Evolutionary conservation across 2,888 invertebrate species (phyloP).

Genomic region (Cecidostiba fungosa): DNA sequence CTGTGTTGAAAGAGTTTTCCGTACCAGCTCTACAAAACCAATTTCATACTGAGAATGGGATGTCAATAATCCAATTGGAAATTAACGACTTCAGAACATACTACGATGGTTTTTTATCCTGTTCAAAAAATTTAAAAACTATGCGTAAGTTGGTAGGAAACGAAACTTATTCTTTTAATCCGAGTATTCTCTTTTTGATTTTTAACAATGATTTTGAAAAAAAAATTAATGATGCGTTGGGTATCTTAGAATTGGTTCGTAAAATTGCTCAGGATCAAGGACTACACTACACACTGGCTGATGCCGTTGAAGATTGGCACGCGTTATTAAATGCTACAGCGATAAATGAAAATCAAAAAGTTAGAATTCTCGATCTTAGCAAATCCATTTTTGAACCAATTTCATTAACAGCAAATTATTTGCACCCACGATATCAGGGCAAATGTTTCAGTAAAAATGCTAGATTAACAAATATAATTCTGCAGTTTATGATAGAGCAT

Average conservation of each 20-base stretch:
- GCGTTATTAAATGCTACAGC: neutral
- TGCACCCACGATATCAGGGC: neutral
- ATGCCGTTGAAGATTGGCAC: slow-evolving; percentile 13
- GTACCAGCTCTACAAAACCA: neutral
- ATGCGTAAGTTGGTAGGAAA: slow-evolving; percentile 4
- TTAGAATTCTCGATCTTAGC: too few relatives aligned
- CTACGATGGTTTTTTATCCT: slow-evolving; percentile 16
- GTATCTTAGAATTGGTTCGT: neutral
- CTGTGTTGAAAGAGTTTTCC: neutral
- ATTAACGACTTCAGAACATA: neutral
- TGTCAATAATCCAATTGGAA: neutral
- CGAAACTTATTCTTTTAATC: slow-evolving; percentile 1
- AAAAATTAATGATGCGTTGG: neutral
- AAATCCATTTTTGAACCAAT: too few relatives aligned
- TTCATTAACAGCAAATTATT: too few relatives aligned
- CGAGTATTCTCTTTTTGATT: neutral
- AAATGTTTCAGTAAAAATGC: neutral
- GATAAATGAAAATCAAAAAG: neutral
- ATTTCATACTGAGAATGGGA: slow-evolving; percentile 1
- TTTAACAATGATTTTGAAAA: slow-evolving; percentile 14
- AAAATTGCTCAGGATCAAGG: too few relatives aligned
- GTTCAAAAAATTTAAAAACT: slow-evolving; percentile 10
- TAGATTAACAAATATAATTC: neutral
- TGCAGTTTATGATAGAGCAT: neutral
- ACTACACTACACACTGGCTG: slow-evolving; percentile 1